Percentiles rank a stretch among this genome's conserved stretches.
Conservation (phyloP, 2,888 invertebrate species). For the Apodemia zela region DNA sequence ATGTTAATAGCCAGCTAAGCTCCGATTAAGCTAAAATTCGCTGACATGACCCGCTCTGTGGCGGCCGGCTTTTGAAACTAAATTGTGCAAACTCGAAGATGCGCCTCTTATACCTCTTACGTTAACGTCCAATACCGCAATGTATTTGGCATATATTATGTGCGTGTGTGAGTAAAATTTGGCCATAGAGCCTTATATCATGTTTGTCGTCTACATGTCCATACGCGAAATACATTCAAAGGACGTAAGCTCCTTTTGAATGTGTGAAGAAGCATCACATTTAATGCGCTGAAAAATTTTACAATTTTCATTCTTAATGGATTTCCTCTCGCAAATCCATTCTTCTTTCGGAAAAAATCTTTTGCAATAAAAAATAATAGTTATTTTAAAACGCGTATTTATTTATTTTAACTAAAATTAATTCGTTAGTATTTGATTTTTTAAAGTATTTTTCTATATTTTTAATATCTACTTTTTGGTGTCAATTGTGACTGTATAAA, state of each 20-base stretch:
- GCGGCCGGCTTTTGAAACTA: slow-evolving; percentile 73
- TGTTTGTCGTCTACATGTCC: background rate
- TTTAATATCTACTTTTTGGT: too few species aligned
- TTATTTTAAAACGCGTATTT: too few species aligned
- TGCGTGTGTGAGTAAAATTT: slow-evolving; percentile 61
- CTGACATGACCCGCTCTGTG: slow-evolving; percentile 69
- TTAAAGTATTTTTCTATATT: too few species aligned
- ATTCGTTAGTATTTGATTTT: too few species aligned
- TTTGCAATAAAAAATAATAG: too few species aligned
- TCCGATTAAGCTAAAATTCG: slow-evolving; percentile 55
- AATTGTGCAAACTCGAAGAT: slow-evolving; percentile 78
- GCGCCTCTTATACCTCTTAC: slow-evolving; percentile 79
- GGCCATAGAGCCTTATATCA: slow-evolving; percentile 40
- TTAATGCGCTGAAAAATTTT: background rate
- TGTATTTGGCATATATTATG: slow-evolving; percentile 69
- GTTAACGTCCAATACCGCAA: slow-evolving; percentile 75
- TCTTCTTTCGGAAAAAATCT: too few species aligned
- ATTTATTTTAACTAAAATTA: too few species aligned
- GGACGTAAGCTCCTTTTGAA: slow-evolving; percentile 19
- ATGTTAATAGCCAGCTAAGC: slow-evolving; percentile 47
- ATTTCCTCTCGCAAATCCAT: too few species aligned
- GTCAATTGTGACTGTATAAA: too few species aligned
- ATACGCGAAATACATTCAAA: slow-evolving; percentile 3
- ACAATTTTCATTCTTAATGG: too few species aligned
- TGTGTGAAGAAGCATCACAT: background rate